phyloP scores from a whole-genome alignment of 2,888 invertebrate species.

The Ryuthela nishihirai region DNA sequence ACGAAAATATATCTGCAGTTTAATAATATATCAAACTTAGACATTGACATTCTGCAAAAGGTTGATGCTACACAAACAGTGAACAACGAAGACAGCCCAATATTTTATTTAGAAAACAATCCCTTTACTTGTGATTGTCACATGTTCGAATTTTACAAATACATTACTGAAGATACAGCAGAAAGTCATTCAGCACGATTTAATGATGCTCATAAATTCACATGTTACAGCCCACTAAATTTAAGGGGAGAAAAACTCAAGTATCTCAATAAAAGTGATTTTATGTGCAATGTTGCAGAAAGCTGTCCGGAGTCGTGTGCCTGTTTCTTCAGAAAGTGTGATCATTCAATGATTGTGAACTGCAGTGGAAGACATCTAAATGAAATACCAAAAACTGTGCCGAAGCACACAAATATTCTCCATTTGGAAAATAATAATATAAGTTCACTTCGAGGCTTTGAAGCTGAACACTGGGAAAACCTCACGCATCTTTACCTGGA shows the following conservation, averaged over 20 bases:
- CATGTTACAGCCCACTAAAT: background rate
- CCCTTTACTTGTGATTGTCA: conserved; percentile 13
- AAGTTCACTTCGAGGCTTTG: background rate
- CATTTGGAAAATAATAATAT: conserved; percentile 2
- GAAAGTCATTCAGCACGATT: background rate
- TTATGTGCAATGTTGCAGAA: conserved; percentile 5
- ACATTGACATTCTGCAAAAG: too few species aligned
- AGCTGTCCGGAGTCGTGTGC: conserved; percentile 1
- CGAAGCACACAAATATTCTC: background rate
- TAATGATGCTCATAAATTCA: background rate
- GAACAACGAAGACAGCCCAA: background rate
- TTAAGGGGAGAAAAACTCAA: background rate
- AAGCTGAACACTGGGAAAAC: background rate
- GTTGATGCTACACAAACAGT: too few species aligned
- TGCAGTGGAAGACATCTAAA: background rate
- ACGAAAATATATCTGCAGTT: too few species aligned
- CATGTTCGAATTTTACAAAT: conserved; percentile 4
- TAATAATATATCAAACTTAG: too few species aligned
- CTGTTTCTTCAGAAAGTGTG: conserved; percentile 1
- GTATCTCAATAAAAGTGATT: background rate
- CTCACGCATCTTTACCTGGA: background rate
- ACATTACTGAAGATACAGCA: background rate
- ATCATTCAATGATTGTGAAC: background rate
- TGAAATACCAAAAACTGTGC: background rate
- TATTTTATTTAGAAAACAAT: background rate